Evolutionary conservation across 2,113 vertebrate species (phyloP).

Genomic region (Nerophis ophidion): DNA sequence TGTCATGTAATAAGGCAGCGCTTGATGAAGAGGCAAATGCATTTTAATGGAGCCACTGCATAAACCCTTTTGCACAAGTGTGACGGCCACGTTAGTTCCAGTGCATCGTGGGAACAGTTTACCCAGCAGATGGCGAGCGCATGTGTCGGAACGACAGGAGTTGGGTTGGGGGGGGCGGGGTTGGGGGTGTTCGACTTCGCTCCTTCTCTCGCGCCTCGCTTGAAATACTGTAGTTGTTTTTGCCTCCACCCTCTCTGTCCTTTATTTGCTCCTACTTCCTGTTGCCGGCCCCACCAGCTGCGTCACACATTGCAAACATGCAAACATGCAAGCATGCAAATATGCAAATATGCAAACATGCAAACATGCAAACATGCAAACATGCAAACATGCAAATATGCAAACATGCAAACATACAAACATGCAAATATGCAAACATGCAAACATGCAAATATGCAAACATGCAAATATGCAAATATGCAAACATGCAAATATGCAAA

Average conservation of each 20-base stretch:
- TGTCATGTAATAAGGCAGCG: conserved; percentile 7
- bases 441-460: no score
- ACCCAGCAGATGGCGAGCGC: conserved; percentile 32
- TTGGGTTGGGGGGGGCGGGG: no score
- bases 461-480: neutral
- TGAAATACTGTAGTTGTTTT: neutral
- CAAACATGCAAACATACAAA: no score
- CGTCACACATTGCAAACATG: conserved; percentile 56
- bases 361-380: neutral
- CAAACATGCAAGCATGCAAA: no score
- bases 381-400: no score
- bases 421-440: no score
- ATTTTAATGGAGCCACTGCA: conserved; percentile 27
- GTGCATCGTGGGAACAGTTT: conserved; percentile 1
- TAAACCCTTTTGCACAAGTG: conserved; percentile 26
- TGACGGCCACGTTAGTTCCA: conserved; percentile 30
- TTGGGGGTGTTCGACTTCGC: no score
- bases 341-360: no score
- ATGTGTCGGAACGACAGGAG: conserved; percentile 9
- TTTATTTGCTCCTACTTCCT: conserved; percentile 5
- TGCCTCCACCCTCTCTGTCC: neutral
- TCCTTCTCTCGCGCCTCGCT: no score
- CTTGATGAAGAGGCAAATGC: conserved; percentile 29
- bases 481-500: no score
- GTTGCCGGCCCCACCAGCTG: conserved; percentile 8